phyloP scores from a whole-genome alignment of 2,797 vertebrate species.

The Falco concolor region DNA sequence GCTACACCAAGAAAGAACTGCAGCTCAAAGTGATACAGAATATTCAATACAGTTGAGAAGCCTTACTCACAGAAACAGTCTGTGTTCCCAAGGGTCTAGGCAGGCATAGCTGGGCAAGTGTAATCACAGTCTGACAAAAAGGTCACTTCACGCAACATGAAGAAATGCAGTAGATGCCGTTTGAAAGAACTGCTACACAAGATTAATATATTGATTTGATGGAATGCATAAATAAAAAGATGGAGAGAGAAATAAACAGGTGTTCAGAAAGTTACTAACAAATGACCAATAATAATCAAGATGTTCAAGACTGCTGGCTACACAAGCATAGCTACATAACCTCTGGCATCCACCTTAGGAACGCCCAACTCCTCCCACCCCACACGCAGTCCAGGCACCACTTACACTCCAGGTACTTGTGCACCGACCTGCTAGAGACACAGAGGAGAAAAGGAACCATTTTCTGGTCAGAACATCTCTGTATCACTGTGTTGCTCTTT shows the following conservation, averaged over 20 bases:
- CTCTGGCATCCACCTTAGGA: not conserved
- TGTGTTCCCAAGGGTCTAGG: not conserved
- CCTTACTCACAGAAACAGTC: not conserved
- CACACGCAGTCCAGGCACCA: not conserved
- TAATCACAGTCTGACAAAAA: not conserved
- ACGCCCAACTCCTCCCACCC: not conserved
- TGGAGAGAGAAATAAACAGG: not conserved
- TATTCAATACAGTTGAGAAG: not conserved
- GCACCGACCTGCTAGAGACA: not conserved
- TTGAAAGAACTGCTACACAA: not conserved
- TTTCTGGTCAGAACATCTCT: not conserved
- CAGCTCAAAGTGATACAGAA: not conserved
- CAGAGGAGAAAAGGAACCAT: not conserved
- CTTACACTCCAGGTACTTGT: not conserved
- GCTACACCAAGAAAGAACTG: not conserved
- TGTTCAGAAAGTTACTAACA: not conserved
- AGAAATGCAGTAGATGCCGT: not conserved
- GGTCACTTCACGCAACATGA: not conserved
- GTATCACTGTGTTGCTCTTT: fast-evolving
- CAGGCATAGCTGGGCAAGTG: not conserved
- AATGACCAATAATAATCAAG: not conserved
- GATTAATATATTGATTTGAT: not conserved
- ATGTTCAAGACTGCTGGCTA: not conserved
- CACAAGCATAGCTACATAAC: not conserved
- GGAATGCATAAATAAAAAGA: not conserved